Evolutionary conservation across 1,140 invertebrate genomes (phyloP), one percentile per base, ranked within the genome.

Genomic region (Drosophila takahashii): DNA sequence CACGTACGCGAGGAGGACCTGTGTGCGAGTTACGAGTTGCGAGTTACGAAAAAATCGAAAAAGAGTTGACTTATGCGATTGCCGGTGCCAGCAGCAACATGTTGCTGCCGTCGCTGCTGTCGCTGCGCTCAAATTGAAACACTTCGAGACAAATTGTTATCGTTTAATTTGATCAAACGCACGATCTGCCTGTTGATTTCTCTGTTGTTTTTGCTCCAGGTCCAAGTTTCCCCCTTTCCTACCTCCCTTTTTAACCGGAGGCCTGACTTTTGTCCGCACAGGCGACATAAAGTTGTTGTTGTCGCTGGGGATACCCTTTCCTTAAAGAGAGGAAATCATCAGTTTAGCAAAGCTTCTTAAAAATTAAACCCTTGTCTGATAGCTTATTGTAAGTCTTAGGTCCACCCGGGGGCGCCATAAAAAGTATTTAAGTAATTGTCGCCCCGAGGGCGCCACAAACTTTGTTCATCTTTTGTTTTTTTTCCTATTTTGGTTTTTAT

Each of bases 141-240:
- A 91, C 90, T 91, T 91, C 90, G 81, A 86, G 90, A 91, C 90
- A 91, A 91, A 91, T 91, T 91, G 90, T 91, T 91, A 91, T 91
- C 90, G 90, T 91, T 91, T 90, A 91, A 91, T 91, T 91, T 91
- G 90, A 91, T 91, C 90, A 87, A 87, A 90, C 87, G 89, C 87
- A 90, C 87, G 87, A 89, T 87, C 84, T 87, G 79, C 58, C 80
- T 87, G 79, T 89, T 87, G 83, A 87, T 87, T 87, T 71, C 67
- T 71, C 67, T 47, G 50, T 70, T 62, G 59, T 62, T 66, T 60
- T 60, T 73, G 53, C 53, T 26, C 45, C 37, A 27, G 7, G 29
- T 1, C 11, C 10, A 37, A 11, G 37, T 22, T 15, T 7, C 7
- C 32, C 2, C n/a, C 27, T 36, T 26, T 13, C 18, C 3, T 26